These are phyloP conservation scores for Vanacampus margaritifer DNA, from an alignment of 2,113 vertebrate species.

Conservation along the genomic window DNA sequence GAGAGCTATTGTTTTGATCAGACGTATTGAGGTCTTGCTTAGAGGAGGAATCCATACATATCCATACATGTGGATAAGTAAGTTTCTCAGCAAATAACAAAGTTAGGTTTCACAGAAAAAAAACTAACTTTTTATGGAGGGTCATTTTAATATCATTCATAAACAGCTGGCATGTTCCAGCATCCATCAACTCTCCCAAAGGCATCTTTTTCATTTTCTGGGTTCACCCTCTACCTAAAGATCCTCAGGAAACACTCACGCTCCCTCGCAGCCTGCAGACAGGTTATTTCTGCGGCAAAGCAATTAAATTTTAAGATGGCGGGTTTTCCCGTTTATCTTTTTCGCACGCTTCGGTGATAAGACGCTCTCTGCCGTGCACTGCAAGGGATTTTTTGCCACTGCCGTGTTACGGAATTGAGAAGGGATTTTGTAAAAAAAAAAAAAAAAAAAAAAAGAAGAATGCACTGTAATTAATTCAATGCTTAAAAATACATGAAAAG, in stretches of 20 bases:
- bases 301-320: constrained; percentile 57
- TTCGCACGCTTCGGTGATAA: constrained; percentile 32
- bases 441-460: too few species aligned
- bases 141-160: background rate
- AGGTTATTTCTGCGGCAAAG: constrained; percentile 48
- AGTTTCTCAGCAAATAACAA: background rate
- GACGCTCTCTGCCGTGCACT: constrained; percentile 11
- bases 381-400: background rate
- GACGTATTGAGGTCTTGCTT: background rate
- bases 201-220: constrained; percentile 42
- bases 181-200: constrained; percentile 40
- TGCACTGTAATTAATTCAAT: too few species aligned
- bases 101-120: background rate
- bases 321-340: constrained; percentile 51
- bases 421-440: background rate
- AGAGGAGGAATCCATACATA: background rate
- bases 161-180: constrained; percentile 53
- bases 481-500: too few species aligned
- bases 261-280: constrained; percentile 29
- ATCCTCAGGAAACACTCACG: constrained; percentile 29
- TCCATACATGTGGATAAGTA: background rate
- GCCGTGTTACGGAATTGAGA: background rate
- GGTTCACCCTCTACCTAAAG: constrained; percentile 39
- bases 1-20: background rate
- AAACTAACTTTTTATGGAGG: background rate